Percentiles rank a stretch among this genome's conserved stretches.
These are phyloP conservation scores for Drosophila colorata DNA, from an alignment of 2,888 invertebrate genomes.

Conservation along the genomic window DNA sequence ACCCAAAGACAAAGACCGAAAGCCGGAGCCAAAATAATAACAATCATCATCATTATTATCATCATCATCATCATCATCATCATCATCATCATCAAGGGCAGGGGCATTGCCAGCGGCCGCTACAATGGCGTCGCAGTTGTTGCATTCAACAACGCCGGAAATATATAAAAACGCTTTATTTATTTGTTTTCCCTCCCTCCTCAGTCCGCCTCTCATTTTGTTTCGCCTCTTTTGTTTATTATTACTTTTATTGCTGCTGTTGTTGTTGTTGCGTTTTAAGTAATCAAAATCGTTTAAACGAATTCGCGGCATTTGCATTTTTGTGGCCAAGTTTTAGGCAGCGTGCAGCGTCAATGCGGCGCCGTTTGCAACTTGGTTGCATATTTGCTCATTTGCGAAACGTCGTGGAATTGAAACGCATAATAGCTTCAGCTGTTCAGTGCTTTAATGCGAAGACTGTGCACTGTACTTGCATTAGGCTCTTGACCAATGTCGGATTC, in stretches of 20 bases:
- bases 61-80: slow-evolving; percentile 13
- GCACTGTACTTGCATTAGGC: not conserved
- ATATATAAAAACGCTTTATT: slow-evolving; percentile 56
- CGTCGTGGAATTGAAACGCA: slow-evolving; percentile 10
- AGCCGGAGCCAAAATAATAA: slow-evolving; percentile 49
- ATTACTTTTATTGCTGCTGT: slow-evolving; percentile 52
- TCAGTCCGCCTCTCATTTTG: slow-evolving; percentile 3
- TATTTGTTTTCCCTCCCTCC: slow-evolving; percentile 37
- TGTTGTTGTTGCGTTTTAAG: slow-evolving; percentile 55
- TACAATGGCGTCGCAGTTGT: slow-evolving; percentile 5
- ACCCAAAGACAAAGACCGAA: slow-evolving; percentile 36
- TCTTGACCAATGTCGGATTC: too few relatives aligned
- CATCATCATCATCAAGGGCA: slow-evolving; percentile 10
- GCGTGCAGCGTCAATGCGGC: slow-evolving; percentile 10
- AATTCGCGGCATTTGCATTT: slow-evolving; percentile 73
- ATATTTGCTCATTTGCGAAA: slow-evolving; percentile 34
- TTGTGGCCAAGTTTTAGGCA: slow-evolving; percentile 57
- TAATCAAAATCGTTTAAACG: slow-evolving; percentile 75
- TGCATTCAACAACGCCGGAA: slow-evolving; percentile 48
- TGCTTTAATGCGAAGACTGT: not conserved
- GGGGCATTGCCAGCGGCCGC: not conserved
- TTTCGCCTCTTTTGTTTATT: slow-evolving; percentile 38
- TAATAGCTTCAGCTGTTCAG: not conserved
- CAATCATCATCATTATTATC: slow-evolving; percentile 30
- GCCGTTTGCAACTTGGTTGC: slow-evolving; percentile 38